Evolutionary conservation across 2,113 vertebrate genomes (phyloP), one percentile per base, ranked within the genome.

Genomic region (Willisornis vidua): DNA sequence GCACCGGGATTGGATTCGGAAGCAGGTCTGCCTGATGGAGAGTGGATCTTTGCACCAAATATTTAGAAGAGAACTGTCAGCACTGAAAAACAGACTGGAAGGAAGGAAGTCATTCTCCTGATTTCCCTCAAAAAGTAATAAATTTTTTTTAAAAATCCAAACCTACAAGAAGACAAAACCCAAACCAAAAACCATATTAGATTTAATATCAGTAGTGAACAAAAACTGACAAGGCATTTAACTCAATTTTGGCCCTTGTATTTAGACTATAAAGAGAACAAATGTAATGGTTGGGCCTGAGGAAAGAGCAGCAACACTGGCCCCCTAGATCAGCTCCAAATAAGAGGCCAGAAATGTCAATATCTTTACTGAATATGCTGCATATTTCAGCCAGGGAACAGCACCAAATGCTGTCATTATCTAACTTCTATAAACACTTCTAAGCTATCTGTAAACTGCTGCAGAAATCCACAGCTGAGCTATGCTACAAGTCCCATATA

Each of bases 1-100:
- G 52, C 0, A 0, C 24, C 2, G 2, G 16, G 18, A 87, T 77
- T 7, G 19, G 75, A 37, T 51, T 81, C 1, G 26, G 79, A 93
- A 88, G 37, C 35, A 67, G 33, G n/a, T 76, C 33, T 65, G 68
- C 19, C 29, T 49, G 41, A 48, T 7, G 39, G 62, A 78, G 48
- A 0, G 3, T 28, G 23, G 51, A 48, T 65, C 57, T 41, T 37
- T 13, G 49, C 70, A 85, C n/a, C n/a, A 85, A 91, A 70, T 84
- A 93, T 62, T 72, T 49, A 73, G 58, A 75, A 68, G n/a, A 51
- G 22, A 75, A 57, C 5, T 73, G 23, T 49, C 74, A 78, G 70
- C 2, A 6, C 33, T 43, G 58, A 85, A 83, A 75, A 94, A 76
- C 37, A 73, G 37, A 37, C 48, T 2, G 2, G 65, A 87, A 89